These are phyloP conservation scores for Orthosia gothica DNA, from an alignment of 2,888 invertebrate genomes.

Conservation along the genomic window DNA sequence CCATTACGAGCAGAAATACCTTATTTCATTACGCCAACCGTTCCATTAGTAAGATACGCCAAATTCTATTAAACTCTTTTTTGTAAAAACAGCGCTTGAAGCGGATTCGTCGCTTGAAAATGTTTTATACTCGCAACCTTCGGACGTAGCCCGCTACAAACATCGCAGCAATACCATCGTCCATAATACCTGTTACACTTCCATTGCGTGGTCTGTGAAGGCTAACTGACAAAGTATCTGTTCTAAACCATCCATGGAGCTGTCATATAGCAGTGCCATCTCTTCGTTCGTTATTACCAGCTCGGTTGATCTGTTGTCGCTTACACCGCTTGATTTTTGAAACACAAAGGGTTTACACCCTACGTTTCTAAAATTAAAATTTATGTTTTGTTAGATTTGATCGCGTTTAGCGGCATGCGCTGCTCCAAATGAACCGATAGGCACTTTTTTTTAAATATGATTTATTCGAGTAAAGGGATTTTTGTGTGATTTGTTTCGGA, in stretches of 20 bases:
- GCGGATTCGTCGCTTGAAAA: slow-evolving; percentile 66
- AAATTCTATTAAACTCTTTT: slow-evolving; percentile 88
- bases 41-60: slow-evolving; percentile 90
- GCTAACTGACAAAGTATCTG: not conserved
- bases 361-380: slow-evolving; percentile 90
- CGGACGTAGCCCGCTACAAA: slow-evolving; percentile 33
- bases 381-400: slow-evolving; percentile 91
- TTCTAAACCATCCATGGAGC: slow-evolving; percentile 14
- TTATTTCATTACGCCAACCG: slow-evolving; percentile 89
- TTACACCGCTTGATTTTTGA: slow-evolving; percentile 77
- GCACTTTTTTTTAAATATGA: slow-evolving; percentile 83
- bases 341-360: slow-evolving; percentile 81
- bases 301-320: slow-evolving; percentile 57
- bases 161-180: not conserved
- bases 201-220: slow-evolving; percentile 29
- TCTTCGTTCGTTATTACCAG: slow-evolving; percentile 13
- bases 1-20: slow-evolving; percentile 85
- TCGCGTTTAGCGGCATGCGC: slow-evolving; percentile 88
- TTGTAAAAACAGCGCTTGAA: slow-evolving; percentile 80
- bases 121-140: slow-evolving; percentile 60
- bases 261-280: not conserved
- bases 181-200: not conserved
- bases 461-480: slow-evolving; percentile 83
- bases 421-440: slow-evolving; percentile 83
- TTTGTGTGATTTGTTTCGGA: slow-evolving; percentile 77